Evolutionary conservation across 2,113 vertebrate species (phyloP).

Genomic region (Pteronura brasiliensis): DNA sequence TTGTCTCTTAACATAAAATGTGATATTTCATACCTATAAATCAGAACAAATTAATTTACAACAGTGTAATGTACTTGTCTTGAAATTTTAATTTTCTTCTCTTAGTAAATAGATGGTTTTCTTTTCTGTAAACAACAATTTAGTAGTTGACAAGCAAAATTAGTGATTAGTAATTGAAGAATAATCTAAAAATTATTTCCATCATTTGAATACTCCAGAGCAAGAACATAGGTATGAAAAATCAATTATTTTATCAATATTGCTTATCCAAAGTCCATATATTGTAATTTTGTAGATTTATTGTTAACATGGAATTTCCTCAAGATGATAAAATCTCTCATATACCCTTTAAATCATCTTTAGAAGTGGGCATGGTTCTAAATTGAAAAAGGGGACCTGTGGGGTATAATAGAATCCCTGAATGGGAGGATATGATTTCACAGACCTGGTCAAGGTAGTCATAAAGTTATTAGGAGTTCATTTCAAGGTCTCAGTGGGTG

Average conservation of each 20-base stretch:
- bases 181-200: not conserved
- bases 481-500: not conserved
- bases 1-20: not conserved
- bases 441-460: not conserved
- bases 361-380: not conserved
- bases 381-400: not conserved
- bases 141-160: not conserved
- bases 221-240: not conserved
- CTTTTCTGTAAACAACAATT: not conserved
- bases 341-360: not conserved
- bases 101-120: not conserved
- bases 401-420: rapidly evolving
- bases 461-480: not conserved
- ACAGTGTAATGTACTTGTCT: not conserved
- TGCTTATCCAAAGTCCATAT: not conserved
- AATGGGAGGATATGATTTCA: not conserved
- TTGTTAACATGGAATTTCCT: not conserved
- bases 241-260: not conserved
- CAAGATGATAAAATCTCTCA: not conserved
- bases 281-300: not conserved
- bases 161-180: not conserved
- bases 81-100: not conserved
- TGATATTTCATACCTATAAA: not conserved
- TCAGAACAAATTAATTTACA: not conserved
- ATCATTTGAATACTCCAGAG: not conserved